Base-by-base conservation (phyloP, 1,140 invertebrate genomes). In the Himalopsyche phryganea region DNA sequence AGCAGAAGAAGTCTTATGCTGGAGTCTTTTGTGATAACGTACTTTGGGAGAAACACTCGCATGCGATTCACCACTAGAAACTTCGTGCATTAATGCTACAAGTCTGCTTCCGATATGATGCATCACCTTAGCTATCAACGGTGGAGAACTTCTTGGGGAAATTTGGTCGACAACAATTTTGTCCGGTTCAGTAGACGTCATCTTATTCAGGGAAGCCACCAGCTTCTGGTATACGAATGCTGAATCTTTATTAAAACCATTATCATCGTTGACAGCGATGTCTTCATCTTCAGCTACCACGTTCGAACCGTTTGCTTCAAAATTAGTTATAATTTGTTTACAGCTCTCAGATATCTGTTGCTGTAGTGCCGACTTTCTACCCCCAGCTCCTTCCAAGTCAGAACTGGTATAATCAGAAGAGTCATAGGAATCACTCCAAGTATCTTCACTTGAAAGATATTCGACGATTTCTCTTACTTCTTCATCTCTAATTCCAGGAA, bases 351-450 rank as follows among this genome's bases (percentile, higher is more conserved):
- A 92, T 61, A 92, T 91, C 71, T 92, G 89, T 66, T 91, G 86
- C 65, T 91, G 87, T 2, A 93, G 69, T 1, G 86, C 88, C 0
- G 86, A 85, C 66, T 88, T 82, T 57, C 82, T 77, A n/a, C 83
- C 82, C 1, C 74, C 76, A 1, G 83, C 82, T 10, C 87, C 85
- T 69, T 94, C 91, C 13, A 92, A 71, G 71, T 95, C 91, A 0
- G 90, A 93, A 56, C 90, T 92, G 0, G 90, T 92, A 64, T 93
- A 93, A 66, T 94, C 91, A 0, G 90, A 92, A 11, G 90, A 92
- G 68, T 94, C 91, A 65, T 92, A 93, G 0, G 90, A 92, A 69
- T 94, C 91, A 53, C 90, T 93, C 90, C 91, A 94, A 1, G 91
- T 92, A 63, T 95, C 92, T 67, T 94, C 92, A 47, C 89, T 92